Evolutionary conservation across 2,113 vertebrate genomes (phyloP).

Genomic region (Ochotona princeps): DNA sequence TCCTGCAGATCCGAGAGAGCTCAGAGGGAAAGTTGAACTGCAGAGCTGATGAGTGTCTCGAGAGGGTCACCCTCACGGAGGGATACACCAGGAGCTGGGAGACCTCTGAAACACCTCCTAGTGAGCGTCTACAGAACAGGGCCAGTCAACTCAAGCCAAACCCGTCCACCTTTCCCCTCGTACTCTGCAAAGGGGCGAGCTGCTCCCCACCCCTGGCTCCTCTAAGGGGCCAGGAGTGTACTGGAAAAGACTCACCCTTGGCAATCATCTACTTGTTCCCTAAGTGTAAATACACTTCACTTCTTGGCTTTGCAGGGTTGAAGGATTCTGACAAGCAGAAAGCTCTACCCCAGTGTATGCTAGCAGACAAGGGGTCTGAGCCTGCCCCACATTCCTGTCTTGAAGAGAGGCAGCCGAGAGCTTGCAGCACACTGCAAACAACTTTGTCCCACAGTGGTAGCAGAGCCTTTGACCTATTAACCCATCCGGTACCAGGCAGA

Average conservation of each 20-base stretch:
- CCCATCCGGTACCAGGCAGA: background rate
- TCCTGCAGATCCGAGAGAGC: background rate
- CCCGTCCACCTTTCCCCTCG: background rate
- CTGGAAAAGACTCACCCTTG: background rate
- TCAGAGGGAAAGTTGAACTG: background rate
- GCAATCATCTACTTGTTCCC: background rate
- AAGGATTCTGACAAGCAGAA: background rate
- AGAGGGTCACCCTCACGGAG: background rate
- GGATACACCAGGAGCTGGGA: background rate
- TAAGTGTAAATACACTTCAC: background rate
- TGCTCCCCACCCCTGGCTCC: background rate
- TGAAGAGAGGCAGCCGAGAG: constrained; percentile 31
- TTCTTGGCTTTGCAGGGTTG: background rate
- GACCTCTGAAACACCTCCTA: background rate
- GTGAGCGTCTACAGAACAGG: background rate
- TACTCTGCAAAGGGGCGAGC: background rate
- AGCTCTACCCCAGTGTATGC: background rate
- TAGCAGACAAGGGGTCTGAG: background rate
- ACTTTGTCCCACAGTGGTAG: background rate
- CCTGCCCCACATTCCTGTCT: constrained; percentile 25
- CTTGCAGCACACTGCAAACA: constrained; percentile 47
- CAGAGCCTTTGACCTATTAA: constrained; percentile 38
- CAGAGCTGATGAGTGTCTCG: too few relatives aligned
- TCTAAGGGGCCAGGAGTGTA: background rate
- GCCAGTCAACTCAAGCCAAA: background rate